Evolutionary conservation across 2,888 invertebrate species (phyloP).

Genomic region (Arenicola marina): DNA sequence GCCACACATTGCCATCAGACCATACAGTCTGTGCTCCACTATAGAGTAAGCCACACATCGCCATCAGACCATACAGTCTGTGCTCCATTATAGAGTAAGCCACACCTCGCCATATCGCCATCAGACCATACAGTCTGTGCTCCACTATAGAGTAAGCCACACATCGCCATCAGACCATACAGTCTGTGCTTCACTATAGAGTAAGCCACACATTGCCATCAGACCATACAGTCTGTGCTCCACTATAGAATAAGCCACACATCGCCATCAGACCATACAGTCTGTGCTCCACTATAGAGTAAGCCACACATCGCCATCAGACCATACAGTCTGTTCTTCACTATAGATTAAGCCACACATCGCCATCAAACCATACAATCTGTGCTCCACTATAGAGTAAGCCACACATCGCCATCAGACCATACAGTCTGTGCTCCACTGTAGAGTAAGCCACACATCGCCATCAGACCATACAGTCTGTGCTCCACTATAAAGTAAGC

Average conservation of each 20-base stretch:
- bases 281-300: constrained; percentile 26
- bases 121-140: constrained; percentile 24
- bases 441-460: constrained; percentile 25
- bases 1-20: constrained; percentile 19
- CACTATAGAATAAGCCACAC: constrained; percentile 24
- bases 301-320: constrained; percentile 18
- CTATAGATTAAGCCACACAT: constrained; percentile 25
- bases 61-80: constrained; percentile 23
- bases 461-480: constrained; percentile 23
- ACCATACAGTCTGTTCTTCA: constrained; percentile 24
- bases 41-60: constrained; percentile 25
- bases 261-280: constrained; percentile 22
- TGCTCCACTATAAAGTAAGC: constrained; percentile 27
- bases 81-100: constrained; percentile 27
- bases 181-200: constrained; percentile 23
- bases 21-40: constrained; percentile 22
- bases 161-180: constrained; percentile 22
- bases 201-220: constrained; percentile 23
- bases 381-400: constrained; percentile 27
- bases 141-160: constrained; percentile 26
- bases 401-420: constrained; percentile 19
- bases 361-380: constrained; percentile 21
- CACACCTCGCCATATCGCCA: constrained; percentile 10
- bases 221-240: constrained; percentile 24
- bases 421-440: constrained; percentile 22